Percentiles rank a stretch among this genome's conserved stretches.
Conservation (phyloP, 2,888 invertebrate species). For the Hipparchia sbordonii region DNA sequence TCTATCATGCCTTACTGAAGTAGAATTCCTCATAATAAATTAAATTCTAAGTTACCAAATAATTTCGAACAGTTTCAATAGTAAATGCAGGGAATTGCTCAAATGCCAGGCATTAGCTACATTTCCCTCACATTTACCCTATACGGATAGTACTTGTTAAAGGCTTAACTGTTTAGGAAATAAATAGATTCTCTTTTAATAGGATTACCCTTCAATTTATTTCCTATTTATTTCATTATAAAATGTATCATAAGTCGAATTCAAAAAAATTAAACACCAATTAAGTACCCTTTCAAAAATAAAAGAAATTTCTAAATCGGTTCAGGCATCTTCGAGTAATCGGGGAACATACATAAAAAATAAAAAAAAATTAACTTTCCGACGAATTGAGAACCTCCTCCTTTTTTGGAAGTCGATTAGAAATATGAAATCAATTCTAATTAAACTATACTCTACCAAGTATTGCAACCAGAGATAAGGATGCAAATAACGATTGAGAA, state of each 20-base stretch:
- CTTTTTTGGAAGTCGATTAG: too few species aligned
- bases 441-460: too few species aligned
- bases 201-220: neutral
- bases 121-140: neutral
- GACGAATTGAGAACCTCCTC: too few species aligned
- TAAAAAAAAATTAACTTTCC: too few species aligned
- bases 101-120: neutral
- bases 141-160: neutral
- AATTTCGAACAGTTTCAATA: neutral
- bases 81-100: neutral
- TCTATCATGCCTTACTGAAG: neutral
- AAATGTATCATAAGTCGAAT: too few species aligned
- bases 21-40: neutral
- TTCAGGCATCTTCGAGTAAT: too few species aligned
- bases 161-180: neutral
- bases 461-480: conserved; percentile 55
- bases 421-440: too few species aligned
- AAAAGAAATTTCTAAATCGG: too few species aligned
- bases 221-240: neutral
- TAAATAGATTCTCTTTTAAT: neutral
- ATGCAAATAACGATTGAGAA: conserved; percentile 70
- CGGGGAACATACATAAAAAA: too few species aligned
- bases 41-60: neutral
- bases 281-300: too few species aligned
- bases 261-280: too few species aligned